A percentile compares a stretch with the other conserved stretches of the same genome.
Evolutionary conservation across 2,888 invertebrate species (phyloP).

Genomic region (Tenthredo amoena): DNA sequence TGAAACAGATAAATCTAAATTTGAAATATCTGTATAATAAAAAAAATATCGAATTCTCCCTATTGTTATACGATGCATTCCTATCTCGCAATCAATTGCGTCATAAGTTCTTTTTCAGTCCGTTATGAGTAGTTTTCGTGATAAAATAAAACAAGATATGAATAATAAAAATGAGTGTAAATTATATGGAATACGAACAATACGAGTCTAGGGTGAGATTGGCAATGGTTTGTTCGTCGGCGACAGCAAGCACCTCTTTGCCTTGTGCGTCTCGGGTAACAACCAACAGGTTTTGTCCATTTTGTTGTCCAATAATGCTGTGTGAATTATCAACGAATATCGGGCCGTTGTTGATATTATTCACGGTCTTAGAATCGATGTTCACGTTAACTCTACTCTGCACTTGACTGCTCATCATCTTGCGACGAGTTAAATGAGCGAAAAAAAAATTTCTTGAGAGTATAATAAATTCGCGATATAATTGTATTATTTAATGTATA

Average conservation of each 20-base stretch:
- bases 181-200: constrained; percentile 67
- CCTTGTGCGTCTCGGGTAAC: constrained; percentile 67
- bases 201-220: constrained; percentile 69
- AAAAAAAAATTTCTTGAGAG: neutral
- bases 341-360: constrained; percentile 56
- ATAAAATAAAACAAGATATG: neutral
- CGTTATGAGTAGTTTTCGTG: neutral
- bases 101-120: no score
- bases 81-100: neutral
- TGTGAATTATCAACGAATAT: neutral
- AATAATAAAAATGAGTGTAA: neutral
- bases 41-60: no score
- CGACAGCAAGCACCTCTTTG: constrained; percentile 66
- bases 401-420: constrained; percentile 62
- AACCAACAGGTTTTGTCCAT: constrained; percentile 66
- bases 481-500: neutral
- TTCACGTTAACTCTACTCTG: constrained; percentile 49
- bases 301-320: constrained; percentile 15
- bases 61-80: no score
- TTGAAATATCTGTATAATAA: no score
- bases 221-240: constrained; percentile 65
- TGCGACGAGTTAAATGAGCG: neutral
- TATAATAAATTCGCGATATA: neutral
- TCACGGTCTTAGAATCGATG: neutral
- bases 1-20: no score